Conservation (phyloP, 2,888 invertebrate species). For the Anoncus sp. region DNA sequence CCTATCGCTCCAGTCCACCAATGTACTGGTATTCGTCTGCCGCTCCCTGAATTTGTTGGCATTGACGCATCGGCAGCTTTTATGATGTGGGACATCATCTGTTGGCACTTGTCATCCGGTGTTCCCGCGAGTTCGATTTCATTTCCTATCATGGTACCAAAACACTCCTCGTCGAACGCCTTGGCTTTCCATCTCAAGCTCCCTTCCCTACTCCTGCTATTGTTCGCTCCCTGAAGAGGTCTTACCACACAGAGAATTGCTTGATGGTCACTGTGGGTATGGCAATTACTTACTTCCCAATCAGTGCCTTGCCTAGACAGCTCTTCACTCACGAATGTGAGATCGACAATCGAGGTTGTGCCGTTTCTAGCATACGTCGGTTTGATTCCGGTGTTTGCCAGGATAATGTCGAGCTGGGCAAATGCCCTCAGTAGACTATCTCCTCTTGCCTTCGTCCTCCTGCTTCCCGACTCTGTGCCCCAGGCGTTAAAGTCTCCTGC, state of each 20-base stretch:
- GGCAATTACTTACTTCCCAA: slow-evolving; percentile 56
- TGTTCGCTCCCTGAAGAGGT: too few species aligned
- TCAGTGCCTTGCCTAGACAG: slow-evolving; percentile 19
- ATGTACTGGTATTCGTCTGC: slow-evolving; percentile 35
- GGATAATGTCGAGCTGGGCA: slow-evolving; percentile 52
- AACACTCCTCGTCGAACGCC: slow-evolving; percentile 21
- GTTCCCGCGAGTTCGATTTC: slow-evolving; percentile 10
- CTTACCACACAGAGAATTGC: slow-evolving; percentile 11
- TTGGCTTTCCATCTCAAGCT: slow-evolving; percentile 31
- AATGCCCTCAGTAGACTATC: slow-evolving; percentile 52
- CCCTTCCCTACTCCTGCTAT: too few species aligned
- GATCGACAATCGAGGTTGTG: slow-evolving; percentile 66
- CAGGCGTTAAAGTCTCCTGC: slow-evolving; percentile 64
- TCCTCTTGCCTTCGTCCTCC: slow-evolving; percentile 55
- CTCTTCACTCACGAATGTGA: slow-evolving; percentile 66
- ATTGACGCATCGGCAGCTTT: slow-evolving; percentile 48
- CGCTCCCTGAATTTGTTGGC: slow-evolving; percentile 14
- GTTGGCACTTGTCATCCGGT: slow-evolving; percentile 15
- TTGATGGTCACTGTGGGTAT: slow-evolving; percentile 47
- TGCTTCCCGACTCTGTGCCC: slow-evolving; percentile 63
- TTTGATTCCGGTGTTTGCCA: slow-evolving; percentile 54
- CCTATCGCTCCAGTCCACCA: slow-evolving; percentile 56
- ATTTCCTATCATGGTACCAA: neutral
- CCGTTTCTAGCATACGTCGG: slow-evolving; percentile 62
- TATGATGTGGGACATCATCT: slow-evolving; percentile 35